Evolutionary conservation across 2,888 invertebrate species (phyloP), one percentile per base, ranked within the genome.

Genomic region (Chironomus riparius): DNA sequence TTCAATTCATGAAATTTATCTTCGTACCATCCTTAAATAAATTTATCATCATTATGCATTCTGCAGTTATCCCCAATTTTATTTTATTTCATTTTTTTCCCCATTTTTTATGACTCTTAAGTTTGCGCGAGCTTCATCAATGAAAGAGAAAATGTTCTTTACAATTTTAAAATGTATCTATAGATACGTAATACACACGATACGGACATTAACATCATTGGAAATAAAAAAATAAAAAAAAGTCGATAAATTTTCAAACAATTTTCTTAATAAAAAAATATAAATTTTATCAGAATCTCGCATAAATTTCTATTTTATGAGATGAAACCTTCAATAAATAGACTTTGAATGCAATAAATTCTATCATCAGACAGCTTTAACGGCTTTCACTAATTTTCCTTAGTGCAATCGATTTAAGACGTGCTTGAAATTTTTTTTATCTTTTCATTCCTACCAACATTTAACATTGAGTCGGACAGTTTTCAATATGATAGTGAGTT

Each of bases 241-340:
- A 38, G 10, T 38, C 38, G 38, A 38, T 38, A 38, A 38, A 38
- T 38, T 38, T 38, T 38, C 38, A 38, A 38, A 38, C 38, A 38
- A 38, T 38, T 38, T 38, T 38, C 38, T 38, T 38, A 38, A 38
- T 38, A 38, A 38, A 38, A 50, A 56, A 56, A 56, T 56, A 56
- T 56, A 56, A 56, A 56, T 56, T 56, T 56, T 56, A 56, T 56
- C 56, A 56, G 56, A 56, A 56, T 65, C 18, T 65, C 47, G 47
- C 74, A 74, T 74, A 74, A 74, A 74, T 74, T 68, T 74, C 22
- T 38, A 28, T 74, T 74, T 74, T 74, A 74, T 74, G 65, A 74
- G 74, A 65, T 68, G 65, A 74, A 74, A 74, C 74, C 74, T 74
- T 74, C 74, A 74, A 74, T 74, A 74, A 74, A 74, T 74, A 74